phyloP scores from a whole-genome alignment of 2,113 vertebrate species.

The Lasiurus borealis region DNA sequence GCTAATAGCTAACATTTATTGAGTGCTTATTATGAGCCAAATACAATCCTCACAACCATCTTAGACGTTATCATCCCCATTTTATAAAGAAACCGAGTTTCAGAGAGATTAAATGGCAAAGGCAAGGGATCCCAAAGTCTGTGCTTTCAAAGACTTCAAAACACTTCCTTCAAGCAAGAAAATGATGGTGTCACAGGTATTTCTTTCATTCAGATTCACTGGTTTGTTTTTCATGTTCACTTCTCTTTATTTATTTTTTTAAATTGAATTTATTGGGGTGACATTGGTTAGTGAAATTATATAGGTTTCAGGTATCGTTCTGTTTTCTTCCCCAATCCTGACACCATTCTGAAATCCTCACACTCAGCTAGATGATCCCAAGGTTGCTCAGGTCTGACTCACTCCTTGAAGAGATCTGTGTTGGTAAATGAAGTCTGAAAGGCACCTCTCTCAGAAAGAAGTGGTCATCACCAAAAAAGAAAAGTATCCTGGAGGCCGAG shows the following conservation, averaged over 20 bases:
- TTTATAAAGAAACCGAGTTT: conserved; percentile 64
- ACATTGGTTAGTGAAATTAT: not conserved
- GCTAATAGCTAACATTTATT: conserved; percentile 57
- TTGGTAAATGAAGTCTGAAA: conserved; percentile 31
- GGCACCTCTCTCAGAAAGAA: conserved; percentile 27
- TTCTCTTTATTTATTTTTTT: not conserved
- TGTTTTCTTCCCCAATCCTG: conserved; percentile 29
- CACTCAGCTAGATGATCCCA: not conserved
- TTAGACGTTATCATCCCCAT: conserved; percentile 3
- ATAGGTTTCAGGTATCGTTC: not conserved
- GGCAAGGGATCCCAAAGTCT: conserved; percentile 25
- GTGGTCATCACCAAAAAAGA: not conserved
- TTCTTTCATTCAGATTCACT: conserved; percentile 25
- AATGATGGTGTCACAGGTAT: not conserved
- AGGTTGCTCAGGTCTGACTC: not conserved
- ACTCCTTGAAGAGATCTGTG: conserved; percentile 25
- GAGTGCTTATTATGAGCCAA: conserved; percentile 66
- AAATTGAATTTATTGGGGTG: not conserved
- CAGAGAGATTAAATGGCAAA: conserved; percentile 55
- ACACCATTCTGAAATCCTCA: conserved; percentile 42
- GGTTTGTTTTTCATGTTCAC: not conserved
- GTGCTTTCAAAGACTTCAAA: conserved; percentile 39
- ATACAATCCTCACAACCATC: conserved; percentile 62
- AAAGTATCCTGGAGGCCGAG: not conserved
- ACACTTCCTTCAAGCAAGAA: conserved; percentile 10